Conservation (phyloP, 2,888 invertebrate genomes). For the Dichetophora obliterata region DNA sequence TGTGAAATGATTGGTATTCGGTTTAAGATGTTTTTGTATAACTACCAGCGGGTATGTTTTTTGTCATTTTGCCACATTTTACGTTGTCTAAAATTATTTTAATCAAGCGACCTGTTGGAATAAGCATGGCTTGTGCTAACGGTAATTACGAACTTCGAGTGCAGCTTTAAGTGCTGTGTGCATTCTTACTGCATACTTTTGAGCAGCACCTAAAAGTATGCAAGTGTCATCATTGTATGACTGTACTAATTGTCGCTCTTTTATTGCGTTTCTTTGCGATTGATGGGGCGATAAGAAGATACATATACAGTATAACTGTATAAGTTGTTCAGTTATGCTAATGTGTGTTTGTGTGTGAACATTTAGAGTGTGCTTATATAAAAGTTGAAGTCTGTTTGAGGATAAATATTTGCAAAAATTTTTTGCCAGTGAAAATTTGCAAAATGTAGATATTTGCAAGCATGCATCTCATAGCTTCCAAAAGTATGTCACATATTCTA, state of each 20-base stretch:
- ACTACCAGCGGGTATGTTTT: no score
- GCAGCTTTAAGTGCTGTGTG: not conserved
- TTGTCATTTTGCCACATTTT: not conserved
- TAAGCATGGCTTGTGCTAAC: no score
- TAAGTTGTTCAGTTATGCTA: conserved; percentile 10
- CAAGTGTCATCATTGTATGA: conserved; percentile 1
- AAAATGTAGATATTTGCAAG: not conserved
- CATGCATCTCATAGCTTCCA: not conserved
- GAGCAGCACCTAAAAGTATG: not conserved
- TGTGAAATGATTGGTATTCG: not conserved
- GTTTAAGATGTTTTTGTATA: not conserved
- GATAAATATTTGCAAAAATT: not conserved
- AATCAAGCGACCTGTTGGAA: not conserved
- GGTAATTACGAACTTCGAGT: not conserved
- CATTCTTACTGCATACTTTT: not conserved
- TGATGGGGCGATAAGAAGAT: not conserved
- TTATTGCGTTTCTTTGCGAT: conserved; percentile 1
- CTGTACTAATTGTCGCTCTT: conserved; percentile 18
- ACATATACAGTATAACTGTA: not conserved
- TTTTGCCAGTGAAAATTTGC: not conserved
- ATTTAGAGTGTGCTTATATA: not conserved
- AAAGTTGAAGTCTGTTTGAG: no score
- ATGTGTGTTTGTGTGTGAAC: conserved; percentile 2
- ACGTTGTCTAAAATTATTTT: not conserved
- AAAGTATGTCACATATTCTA: not conserved